Evolutionary conservation across 2,888 invertebrate species (phyloP), one percentile per base, ranked within the genome.

Genomic region (Sarcophaga subvicina): DNA sequence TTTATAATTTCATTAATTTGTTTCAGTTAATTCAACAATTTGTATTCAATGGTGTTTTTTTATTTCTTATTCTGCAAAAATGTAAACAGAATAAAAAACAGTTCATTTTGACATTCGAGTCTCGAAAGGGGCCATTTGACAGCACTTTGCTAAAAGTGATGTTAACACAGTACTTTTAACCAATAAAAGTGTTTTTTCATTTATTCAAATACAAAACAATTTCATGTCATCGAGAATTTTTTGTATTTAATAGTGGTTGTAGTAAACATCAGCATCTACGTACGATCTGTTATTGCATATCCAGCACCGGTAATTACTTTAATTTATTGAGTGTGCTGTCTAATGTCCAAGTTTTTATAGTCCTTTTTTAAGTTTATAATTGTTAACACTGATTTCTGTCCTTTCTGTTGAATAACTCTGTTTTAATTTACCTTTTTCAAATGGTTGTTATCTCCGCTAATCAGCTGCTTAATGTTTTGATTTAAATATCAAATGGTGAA

Each of bases 391-490:
- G 37, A 37, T 37, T 10, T 2, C 37, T 37, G 37, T 37, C 37
- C 8, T 37, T 37, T 8, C 37, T 37, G 37, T 37, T 37, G 1
- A 10, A 10, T 37, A 37, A 37, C 37, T 37, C 37, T 37, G 37
- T 37, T 37, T 37, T 37, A 37, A 37, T 37, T 8, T 47, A 2
- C 11, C 4, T 2, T 20, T n/a, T n/a, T 59, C 2, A 10, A 20
- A 11, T 0, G 22, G 47, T n/a, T 75, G 0, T 25, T 47, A 22
- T 72, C 12, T 62, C 0, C 22, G 20, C 64, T 37, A 47, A 27
- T 37, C 71, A 71, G 80, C 80, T 71, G 80, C 45, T 79, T 8
- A 49, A 4, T 63, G n/a, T 49, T 59, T 72, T 45, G 20, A 67
- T 69, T 59, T 20, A 1, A 60, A 22, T n/a, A 67, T 25, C 10